Percentiles rank a stretch among this genome's conserved stretches.
These are phyloP conservation scores for Halcyon malimbica DNA, from an alignment of 2,113 vertebrate genomes.

Conservation along the genomic window DNA sequence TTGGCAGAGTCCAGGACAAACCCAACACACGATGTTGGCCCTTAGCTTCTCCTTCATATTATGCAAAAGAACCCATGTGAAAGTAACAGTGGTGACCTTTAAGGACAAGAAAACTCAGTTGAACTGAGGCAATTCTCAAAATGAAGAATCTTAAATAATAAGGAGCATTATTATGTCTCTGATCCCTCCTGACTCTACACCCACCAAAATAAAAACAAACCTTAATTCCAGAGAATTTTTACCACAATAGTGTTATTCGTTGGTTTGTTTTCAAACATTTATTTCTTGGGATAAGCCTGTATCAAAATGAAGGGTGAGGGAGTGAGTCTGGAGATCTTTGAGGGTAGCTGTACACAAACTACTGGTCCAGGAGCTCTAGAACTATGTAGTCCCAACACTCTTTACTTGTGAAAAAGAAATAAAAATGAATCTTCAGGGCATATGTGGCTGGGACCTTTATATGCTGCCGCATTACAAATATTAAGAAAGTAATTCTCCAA, in stretches of 20 bases:
- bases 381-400: background rate
- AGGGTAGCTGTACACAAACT: background rate
- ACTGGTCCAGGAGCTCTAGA: background rate
- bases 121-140: background rate
- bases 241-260: background rate
- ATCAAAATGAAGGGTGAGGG: background rate
- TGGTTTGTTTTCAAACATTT: background rate
- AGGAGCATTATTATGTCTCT: background rate
- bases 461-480: background rate
- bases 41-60: background rate
- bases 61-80: background rate
- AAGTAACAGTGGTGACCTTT: background rate
- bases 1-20: background rate
- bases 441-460: background rate
- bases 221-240: background rate
- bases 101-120: background rate
- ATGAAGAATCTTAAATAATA: background rate
- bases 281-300: background rate
- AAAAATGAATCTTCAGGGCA: background rate
- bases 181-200: background rate
- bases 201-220: conserved; percentile 19
- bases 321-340: background rate
- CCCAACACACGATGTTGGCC: background rate
- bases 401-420: background rate
- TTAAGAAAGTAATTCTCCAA: background rate